Evolutionary conservation across 2,113 vertebrate genomes (phyloP).

Genomic region (Arizona elegans): DNA sequence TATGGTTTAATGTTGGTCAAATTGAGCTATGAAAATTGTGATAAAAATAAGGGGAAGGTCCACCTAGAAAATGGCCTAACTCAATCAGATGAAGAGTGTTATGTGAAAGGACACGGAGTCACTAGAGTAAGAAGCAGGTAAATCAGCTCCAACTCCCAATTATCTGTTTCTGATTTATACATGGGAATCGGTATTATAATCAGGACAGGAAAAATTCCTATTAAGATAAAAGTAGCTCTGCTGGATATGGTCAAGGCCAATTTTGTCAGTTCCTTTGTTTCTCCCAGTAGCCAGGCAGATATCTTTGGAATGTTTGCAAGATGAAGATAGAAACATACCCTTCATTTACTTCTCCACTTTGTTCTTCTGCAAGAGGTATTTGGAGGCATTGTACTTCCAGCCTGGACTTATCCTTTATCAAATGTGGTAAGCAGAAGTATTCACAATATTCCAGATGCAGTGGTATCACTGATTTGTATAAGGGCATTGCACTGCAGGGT

Average conservation of each 20-base stretch:
- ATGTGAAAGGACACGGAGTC: too few species aligned
- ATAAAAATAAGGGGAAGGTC: background rate
- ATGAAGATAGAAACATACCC: background rate
- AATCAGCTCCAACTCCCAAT: background rate
- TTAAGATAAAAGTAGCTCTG: background rate
- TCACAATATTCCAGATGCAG: background rate
- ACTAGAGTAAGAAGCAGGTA: background rate
- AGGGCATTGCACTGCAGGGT: background rate
- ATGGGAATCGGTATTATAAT: background rate
- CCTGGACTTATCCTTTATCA: background rate
- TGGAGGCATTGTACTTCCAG: background rate
- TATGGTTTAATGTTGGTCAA: background rate
- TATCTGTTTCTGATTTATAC: background rate
- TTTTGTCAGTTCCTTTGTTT: background rate
- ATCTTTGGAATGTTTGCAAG: background rate
- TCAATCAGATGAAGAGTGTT: background rate
- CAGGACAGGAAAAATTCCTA: background rate
- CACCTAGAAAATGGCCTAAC: background rate
- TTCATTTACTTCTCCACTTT: background rate
- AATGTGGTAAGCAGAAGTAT: background rate
- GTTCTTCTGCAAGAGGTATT: background rate
- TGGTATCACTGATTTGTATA: background rate
- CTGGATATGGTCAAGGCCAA: background rate
- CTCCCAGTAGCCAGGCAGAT: background rate
- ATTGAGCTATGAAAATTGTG: background rate